A percentile compares a stretch with the other conserved stretches of the same genome.
These are phyloP conservation scores for Corythaeola cristata DNA, from an alignment of 2,113 vertebrate species.

Conservation along the genomic window DNA sequence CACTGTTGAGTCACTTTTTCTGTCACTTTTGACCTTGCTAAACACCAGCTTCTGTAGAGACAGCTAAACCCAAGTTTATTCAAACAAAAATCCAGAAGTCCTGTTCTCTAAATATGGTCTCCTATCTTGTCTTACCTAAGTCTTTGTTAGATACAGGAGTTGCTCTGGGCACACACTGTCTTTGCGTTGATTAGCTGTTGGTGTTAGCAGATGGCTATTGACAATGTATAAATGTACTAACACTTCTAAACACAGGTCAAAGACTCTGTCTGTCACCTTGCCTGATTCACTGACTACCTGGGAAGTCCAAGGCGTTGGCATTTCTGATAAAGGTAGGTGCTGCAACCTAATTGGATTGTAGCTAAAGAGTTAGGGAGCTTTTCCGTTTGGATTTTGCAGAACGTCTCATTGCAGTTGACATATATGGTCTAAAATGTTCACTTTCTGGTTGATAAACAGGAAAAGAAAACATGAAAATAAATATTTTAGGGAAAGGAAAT, in stretches of 20 bases:
- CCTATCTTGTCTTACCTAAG: neutral
- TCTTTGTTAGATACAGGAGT: neutral
- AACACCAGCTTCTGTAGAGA: neutral
- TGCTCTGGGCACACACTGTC: neutral
- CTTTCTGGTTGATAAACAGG: neutral
- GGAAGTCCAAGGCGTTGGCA: constrained; percentile 86
- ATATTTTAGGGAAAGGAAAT: neutral
- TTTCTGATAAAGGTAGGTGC: constrained; percentile 83
- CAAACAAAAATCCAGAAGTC: neutral
- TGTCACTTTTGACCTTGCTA: neutral
- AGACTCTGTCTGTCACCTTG: constrained; percentile 64
- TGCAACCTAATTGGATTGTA: neutral
- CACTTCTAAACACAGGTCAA: constrained; percentile 44
- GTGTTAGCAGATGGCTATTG: neutral
- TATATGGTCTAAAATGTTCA: neutral
- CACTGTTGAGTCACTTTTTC: neutral
- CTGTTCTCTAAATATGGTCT: neutral
- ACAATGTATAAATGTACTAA: neutral
- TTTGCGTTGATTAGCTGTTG: neutral
- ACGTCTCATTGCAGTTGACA: neutral
- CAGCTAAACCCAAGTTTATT: neutral
- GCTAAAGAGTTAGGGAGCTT: neutral
- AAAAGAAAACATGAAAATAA: neutral
- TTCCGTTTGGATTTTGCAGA: neutral
- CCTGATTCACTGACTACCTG: constrained; percentile 94